Percentiles rank a stretch among this genome's conserved stretches.
Evolutionary conservation across 1,140 invertebrate species (phyloP).

Genomic region (Microplitis demolitor): DNA sequence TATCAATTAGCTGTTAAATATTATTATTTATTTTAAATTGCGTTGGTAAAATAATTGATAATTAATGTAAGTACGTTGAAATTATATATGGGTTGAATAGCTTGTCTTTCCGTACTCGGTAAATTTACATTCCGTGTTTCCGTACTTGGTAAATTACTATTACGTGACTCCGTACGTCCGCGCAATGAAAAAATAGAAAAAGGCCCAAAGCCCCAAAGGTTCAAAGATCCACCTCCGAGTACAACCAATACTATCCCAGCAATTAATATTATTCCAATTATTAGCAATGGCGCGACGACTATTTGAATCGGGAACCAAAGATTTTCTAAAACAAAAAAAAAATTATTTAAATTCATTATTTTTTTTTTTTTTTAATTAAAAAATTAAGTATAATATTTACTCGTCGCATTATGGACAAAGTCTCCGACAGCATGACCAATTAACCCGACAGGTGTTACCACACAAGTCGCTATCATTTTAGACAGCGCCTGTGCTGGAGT

Average conservation of each 20-base stretch:
- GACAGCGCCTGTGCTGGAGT: conserved; percentile 44
- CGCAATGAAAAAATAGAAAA: conserved; percentile 8
- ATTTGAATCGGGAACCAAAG: background rate
- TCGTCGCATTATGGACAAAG: conserved; percentile 40
- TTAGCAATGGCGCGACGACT: background rate
- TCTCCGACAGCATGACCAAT: conserved; percentile 33
- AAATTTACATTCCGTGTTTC: background rate
- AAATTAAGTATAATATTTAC: conserved; percentile 30
- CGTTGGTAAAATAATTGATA: background rate
- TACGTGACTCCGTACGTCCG: background rate
- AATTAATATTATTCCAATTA: background rate
- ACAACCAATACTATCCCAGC: background rate
- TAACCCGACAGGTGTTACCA: conserved; percentile 36
- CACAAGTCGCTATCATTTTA: conserved; percentile 34
- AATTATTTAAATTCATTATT: background rate
- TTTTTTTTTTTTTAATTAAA: background rate
- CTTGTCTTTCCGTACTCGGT: conserved; percentile 23
- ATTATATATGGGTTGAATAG: conserved; percentile 25
- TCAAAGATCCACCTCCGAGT: conserved; percentile 7
- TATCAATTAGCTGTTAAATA: background rate
- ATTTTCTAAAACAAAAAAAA: conserved; percentile 6
- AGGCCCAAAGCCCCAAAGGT: conserved; percentile 11
- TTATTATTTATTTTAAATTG: too few relatives aligned
- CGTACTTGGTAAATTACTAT: too few relatives aligned
- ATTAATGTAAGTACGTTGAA: conserved; percentile 14